Percentiles rank a stretch among this genome's conserved stretches.
Evolutionary conservation across 2,797 vertebrate genomes (phyloP).

Genomic region (Lateolabrax maculatus): DNA sequence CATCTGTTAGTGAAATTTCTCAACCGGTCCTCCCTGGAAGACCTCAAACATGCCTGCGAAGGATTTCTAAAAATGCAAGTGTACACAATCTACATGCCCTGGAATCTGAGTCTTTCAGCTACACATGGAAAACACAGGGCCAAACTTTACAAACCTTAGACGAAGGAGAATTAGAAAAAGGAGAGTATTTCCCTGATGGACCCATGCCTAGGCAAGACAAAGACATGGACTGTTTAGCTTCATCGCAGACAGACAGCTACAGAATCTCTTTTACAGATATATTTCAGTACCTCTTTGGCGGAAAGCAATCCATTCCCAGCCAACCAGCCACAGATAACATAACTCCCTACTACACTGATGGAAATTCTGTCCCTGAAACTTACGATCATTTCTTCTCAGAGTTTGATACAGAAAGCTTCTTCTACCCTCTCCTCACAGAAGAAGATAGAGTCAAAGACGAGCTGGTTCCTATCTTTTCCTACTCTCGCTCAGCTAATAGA

Average conservation of each 20-base stretch:
- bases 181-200: slow-evolving; percentile 20
- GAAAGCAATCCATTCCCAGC: slow-evolving; percentile 57
- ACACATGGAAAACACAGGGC: slow-evolving; percentile 43
- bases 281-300: slow-evolving; percentile 79
- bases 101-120: slow-evolving; percentile 55
- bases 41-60: slow-evolving; percentile 58
- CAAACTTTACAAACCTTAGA: slow-evolving; percentile 55
- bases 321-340: slow-evolving; percentile 49
- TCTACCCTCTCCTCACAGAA: slow-evolving; percentile 67
- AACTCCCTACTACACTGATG: slow-evolving; percentile 37
- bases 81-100: slow-evolving; percentile 79
- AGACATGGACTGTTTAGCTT: slow-evolving; percentile 40
- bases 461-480: slow-evolving; percentile 77
- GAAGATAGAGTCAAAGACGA: slow-evolving; percentile 54
- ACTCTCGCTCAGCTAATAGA: slow-evolving; percentile 66
- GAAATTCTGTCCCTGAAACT: slow-evolving; percentile 87
- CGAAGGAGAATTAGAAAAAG: slow-evolving; percentile 45
- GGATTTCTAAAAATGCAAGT: slow-evolving; percentile 82
- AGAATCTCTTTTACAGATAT: slow-evolving; percentile 77
- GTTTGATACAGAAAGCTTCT: slow-evolving; percentile 82
- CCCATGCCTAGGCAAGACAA: slow-evolving; percentile 6
- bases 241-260: slow-evolving; percentile 61
- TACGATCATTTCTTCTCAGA: slow-evolving; percentile 94
- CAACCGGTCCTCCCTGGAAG: slow-evolving; percentile 42
- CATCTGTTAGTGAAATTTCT: slow-evolving; percentile 51